phyloP scores from a whole-genome alignment of 2,797 vertebrate genomes.

The Moxostoma hubbsi region DNA sequence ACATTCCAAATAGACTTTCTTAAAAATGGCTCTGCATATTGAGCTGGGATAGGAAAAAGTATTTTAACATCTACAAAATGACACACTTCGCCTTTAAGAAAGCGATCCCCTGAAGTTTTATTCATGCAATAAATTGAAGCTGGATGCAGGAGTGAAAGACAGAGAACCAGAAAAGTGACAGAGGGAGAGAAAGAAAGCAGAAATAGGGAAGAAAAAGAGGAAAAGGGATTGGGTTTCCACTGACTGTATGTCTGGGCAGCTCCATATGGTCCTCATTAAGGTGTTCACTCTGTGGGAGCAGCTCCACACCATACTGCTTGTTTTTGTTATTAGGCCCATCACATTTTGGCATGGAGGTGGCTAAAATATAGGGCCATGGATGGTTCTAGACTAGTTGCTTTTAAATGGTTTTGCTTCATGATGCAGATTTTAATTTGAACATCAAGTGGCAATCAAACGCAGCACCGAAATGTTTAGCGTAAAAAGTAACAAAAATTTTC shows the following conservation, averaged over 20 bases:
- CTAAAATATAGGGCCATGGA: constrained; percentile 66
- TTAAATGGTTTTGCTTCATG: not conserved
- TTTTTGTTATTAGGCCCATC: constrained; percentile 83
- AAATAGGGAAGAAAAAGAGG: constrained; percentile 60
- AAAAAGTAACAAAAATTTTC: too few species aligned
- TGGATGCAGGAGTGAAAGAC: constrained; percentile 26
- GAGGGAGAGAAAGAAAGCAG: constrained; percentile 53
- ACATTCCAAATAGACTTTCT: not conserved
- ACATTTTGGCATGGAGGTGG: constrained; percentile 74
- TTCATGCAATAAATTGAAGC: constrained; percentile 10
- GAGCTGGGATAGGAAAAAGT: not conserved
- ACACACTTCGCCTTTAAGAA: not conserved
- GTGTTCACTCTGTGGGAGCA: constrained; percentile 80
- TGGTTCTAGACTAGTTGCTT: not conserved
- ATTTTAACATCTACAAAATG: not conserved
- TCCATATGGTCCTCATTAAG: constrained; percentile 86
- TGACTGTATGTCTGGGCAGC: constrained; percentile 82
- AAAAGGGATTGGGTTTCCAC: constrained; percentile 80
- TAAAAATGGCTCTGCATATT: constrained; percentile 5
- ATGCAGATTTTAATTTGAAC: not conserved
- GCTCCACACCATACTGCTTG: constrained; percentile 80
- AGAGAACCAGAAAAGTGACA: constrained; percentile 57
- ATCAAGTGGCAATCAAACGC: not conserved
- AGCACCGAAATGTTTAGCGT: too few species aligned
- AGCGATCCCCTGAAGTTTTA: constrained; percentile 20